Conservation (phyloP, 1,140 invertebrate species). For the Atta cephalotes region DNA sequence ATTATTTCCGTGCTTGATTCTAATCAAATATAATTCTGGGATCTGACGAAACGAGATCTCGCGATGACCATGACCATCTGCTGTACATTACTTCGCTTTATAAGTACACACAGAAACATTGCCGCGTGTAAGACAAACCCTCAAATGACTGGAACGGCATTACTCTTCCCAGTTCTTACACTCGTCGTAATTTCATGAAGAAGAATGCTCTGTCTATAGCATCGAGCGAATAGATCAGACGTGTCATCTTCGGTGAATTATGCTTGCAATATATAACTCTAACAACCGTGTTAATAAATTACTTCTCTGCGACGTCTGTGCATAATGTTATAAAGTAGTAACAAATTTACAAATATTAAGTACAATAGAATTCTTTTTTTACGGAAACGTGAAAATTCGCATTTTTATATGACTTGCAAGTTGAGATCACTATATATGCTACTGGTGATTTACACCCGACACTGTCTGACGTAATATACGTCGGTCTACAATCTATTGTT, state of each 20-base stretch:
- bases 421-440: not conserved
- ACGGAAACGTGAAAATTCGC: not conserved
- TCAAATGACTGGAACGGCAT: constrained; percentile 68
- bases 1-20: constrained; percentile 63
- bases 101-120: constrained; percentile 49
- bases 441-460: constrained; percentile 21
- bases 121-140: constrained; percentile 61
- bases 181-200: constrained; percentile 41
- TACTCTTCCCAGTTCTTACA: constrained; percentile 53
- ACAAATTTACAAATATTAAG: not conserved
- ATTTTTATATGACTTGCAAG: not conserved
- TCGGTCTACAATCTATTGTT: constrained; percentile 66
- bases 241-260: constrained; percentile 48
- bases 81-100: constrained; percentile 65
- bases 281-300: constrained; percentile 31
- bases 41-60: constrained; percentile 72
- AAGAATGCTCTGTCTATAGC: constrained; percentile 46
- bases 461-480: constrained; percentile 7
- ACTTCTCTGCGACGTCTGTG: not conserved
- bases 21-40: constrained; percentile 65
- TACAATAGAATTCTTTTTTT: not conserved
- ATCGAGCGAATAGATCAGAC: constrained; percentile 32
- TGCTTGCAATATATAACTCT: constrained; percentile 18
- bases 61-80: constrained; percentile 65
- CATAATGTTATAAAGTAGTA: constrained; percentile 13